Percentiles rank a stretch among this genome's conserved stretches.
These are phyloP conservation scores for Lagodon rhomboides DNA, from an alignment of 2,797 vertebrate species.

Conservation along the genomic window DNA sequence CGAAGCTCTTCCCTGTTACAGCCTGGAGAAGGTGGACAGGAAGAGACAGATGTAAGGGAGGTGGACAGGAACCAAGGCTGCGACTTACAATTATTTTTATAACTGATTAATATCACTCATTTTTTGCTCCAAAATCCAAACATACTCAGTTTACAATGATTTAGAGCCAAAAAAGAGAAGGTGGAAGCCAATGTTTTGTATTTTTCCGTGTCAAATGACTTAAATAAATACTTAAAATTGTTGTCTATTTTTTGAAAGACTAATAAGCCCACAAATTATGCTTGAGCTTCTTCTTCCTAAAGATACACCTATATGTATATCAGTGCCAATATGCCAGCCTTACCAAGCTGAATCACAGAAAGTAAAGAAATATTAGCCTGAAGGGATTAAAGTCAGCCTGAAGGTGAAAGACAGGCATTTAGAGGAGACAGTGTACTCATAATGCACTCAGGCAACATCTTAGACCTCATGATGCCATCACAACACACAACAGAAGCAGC, in stretches of 20 bases:
- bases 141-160: neutral
- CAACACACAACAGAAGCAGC: neutral
- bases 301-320: no score
- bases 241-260: neutral
- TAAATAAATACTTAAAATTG: neutral
- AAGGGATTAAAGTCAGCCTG: neutral
- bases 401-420: neutral
- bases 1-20: conserved; percentile 95
- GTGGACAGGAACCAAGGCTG: conserved; percentile 1
- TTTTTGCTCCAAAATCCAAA: neutral
- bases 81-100: neutral
- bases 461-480: neutral
- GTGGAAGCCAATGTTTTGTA: neutral
- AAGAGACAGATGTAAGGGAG: conserved; percentile 53
- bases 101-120: neutral
- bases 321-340: no score
- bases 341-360: neutral
- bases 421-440: neutral
- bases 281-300: neutral
- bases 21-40: conserved; percentile 85
- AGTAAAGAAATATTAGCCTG: neutral
- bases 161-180: no score
- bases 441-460: neutral
- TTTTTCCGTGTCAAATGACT: neutral
- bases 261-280: neutral